Evolutionary conservation across 1,140 invertebrate species (phyloP), one percentile per base, ranked within the genome.

Genomic region (Ooceraea biroi): DNA sequence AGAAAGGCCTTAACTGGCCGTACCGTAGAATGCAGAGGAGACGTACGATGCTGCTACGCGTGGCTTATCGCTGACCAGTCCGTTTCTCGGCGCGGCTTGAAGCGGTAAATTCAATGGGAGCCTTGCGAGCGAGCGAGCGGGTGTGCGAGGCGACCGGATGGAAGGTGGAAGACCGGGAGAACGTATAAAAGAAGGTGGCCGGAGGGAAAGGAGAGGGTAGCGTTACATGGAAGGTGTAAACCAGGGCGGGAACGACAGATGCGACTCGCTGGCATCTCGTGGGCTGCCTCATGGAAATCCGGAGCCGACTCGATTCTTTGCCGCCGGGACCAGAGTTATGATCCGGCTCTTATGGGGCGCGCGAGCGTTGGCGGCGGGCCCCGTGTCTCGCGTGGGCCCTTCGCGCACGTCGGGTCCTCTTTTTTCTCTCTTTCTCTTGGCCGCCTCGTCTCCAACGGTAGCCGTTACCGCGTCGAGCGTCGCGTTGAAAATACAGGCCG

Each of bases 21-120:
- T 8, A 7, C 12, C 27, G 66, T 65, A 73, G 85, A 86, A 87
- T 78, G 85, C 55, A 30, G 41, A 41, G 7, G 44, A 66, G 57
- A 86, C 71, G 27, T 77, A 86, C 71, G 78, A 52, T 44, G 12
- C 36, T 41, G 65, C 25, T 3, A 5, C 27, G 41, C 77, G 19
- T 25, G 48, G 50, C 82, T 88, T 88, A 86, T 87, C 85, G 77
- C 52, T 46, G 61, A 44, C 30, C 57, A 46, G 85, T 87, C 85
- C 83, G 85, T 86, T 83, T 71, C 78, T 87, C 63, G 84, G 69
- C 55, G 83, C 65, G 58, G 58, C 85, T 61, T 4, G 27, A 48
- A 84, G 86, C 85, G 86, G 85, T 88, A 87, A 88, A 88, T 88
- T 86, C 73, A 87, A 78, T 73, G 84, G 84, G 72, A 63, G 25